Evolutionary conservation across 2,888 invertebrate species (phyloP), one percentile per base, ranked within the genome.

Genomic region (Geophilus truncorum): DNA sequence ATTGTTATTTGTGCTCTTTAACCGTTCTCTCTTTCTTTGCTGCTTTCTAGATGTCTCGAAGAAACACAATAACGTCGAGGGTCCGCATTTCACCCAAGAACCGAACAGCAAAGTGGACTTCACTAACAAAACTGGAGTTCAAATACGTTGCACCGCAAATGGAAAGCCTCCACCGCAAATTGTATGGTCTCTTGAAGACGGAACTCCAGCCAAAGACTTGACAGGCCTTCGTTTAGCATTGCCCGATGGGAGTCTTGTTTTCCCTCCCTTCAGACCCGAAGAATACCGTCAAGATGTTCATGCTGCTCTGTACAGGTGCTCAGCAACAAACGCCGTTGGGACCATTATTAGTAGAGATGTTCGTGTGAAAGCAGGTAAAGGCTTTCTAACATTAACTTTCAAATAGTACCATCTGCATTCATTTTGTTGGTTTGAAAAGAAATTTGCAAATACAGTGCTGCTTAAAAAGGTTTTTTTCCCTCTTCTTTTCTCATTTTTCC

Each of bases 91-190:
- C 12, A 77, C 34, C n/a, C 34, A 77, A 36, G 77, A 77, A 36
- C 77, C 77, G 10, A 32, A 12, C 34, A 77, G 77, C 36, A 21
- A 21, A 36, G 84, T 85, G 51, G 85, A 85, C 80, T 86, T 86
- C 79, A 84, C 85, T 77, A 85, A 86, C 82, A 84, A 84, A 10
- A 85, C 85, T 25, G 86, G 86, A 0, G 84, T 85, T 1, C 81
- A 83, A 18, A 81, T 86, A 10, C 85, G 85, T 32, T 86, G 86
- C 81, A 80, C 82, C 12, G 85, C 85, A n/a, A 83, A 83, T 18
- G 86, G 86, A 0, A 84, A 84, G 10, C 86, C 86, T 5, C 79
- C 81, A 23, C 85, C 86, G 2, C 70, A 83, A 28, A 83, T 85
- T 45, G 83, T 83, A 45, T 86, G 86, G 86, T 82, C 84, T 40